Conservation (phyloP, 2,797 vertebrate species). For the Stomatorhinus walkeri region DNA sequence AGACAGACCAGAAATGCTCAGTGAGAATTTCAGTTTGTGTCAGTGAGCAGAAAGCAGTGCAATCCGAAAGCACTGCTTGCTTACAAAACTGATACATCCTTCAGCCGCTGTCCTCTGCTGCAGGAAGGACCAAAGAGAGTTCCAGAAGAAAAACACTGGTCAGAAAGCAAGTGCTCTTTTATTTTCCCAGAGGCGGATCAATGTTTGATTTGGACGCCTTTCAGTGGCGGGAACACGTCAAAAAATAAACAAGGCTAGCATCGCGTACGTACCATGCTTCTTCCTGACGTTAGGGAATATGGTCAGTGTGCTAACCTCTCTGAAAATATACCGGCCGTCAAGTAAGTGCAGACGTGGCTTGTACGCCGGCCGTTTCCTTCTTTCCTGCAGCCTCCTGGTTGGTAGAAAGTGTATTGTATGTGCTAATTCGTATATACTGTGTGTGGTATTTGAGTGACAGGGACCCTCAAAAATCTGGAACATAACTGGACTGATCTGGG, state of each 20-base stretch:
- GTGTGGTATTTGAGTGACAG: background rate
- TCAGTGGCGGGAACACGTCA: background rate
- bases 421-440: background rate
- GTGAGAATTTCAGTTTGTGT: background rate
- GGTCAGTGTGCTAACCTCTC: background rate
- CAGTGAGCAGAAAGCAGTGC: background rate
- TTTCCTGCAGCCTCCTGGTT: background rate
- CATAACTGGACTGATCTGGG: background rate
- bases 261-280: background rate
- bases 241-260: slow-evolving; percentile 5
- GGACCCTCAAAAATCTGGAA: background rate
- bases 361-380: background rate
- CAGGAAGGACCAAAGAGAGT: background rate
- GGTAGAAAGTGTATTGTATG: background rate
- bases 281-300: background rate
- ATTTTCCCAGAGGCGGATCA: background rate
- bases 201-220: slow-evolving; percentile 4
- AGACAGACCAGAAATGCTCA: background rate
- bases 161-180: slow-evolving; percentile 5
- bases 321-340: background rate
- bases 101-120: background rate
- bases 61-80: background rate
- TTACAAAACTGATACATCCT: background rate
- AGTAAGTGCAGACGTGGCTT: background rate
- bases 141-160: background rate